Conservation (phyloP, 1,140 invertebrate species). For the Telenomus remus region DNA sequence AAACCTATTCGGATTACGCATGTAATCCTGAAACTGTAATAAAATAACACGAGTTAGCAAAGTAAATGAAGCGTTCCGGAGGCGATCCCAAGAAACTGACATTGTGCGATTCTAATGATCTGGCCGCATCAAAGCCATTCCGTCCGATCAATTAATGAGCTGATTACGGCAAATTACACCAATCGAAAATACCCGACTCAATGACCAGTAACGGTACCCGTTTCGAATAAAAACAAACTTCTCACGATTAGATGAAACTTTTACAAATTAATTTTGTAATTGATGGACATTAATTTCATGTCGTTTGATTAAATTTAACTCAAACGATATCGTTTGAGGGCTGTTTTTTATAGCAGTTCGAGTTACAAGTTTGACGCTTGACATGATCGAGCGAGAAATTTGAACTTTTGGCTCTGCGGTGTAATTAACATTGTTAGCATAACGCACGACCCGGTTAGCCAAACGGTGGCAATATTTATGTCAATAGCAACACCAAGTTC, state of each 20-base stretch:
- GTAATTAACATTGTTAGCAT: conserved; percentile 30
- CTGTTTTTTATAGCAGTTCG: no score
- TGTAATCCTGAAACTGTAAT: conserved; percentile 20
- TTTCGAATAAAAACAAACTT: no score
- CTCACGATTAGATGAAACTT: no score
- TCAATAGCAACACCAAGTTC: conserved; percentile 55
- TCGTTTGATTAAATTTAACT: no score
- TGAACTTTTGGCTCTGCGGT: conserved; percentile 3
- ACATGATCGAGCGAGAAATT: conserved; percentile 12
- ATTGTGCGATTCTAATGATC: not conserved
- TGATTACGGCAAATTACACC: no score
- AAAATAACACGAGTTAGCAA: conserved; percentile 5
- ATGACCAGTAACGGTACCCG: no score
- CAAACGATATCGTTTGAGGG: no score
- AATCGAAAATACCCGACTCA: no score
- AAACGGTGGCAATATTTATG: conserved; percentile 58
- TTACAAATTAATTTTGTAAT: no score
- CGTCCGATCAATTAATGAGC: no score
- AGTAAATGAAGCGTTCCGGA: conserved; percentile 5
- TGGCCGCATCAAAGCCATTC: not conserved
- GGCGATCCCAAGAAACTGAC: not conserved
- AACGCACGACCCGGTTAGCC: conserved; percentile 64
- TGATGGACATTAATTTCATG: no score
- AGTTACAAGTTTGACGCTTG: conserved; percentile 3
- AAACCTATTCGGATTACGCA: conserved; percentile 3